Conservation (phyloP, 35 echinoderm and acorn worm genomes). For the Chiridota heheva region DNA sequence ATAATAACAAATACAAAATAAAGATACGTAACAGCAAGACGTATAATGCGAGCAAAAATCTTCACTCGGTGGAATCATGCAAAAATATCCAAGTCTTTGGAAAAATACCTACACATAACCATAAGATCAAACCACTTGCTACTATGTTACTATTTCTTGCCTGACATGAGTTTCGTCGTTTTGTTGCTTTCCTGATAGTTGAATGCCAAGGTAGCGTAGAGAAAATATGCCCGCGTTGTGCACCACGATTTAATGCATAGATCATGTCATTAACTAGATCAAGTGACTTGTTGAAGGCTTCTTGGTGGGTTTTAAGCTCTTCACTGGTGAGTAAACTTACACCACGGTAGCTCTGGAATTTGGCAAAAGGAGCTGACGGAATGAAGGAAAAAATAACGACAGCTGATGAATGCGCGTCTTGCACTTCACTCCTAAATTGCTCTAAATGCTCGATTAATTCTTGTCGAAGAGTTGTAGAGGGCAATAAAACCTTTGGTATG, state of each 20-base stretch:
- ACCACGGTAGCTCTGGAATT: conserved; percentile 12
- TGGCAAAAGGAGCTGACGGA: conserved; percentile 8
- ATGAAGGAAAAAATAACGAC: background rate
- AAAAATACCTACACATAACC: too few relatives aligned
- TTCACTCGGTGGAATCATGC: background rate
- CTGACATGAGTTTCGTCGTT: background rate
- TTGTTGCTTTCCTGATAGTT: background rate
- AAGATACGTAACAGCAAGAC: background rate
- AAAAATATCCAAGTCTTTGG: conserved; percentile 17
- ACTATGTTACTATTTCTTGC: background rate
- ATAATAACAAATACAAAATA: background rate
- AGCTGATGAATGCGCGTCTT: background rate
- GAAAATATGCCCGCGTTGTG: background rate
- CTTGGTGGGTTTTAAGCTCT: background rate
- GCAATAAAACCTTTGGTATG: background rate
- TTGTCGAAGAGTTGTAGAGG: background rate
- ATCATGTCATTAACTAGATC: background rate
- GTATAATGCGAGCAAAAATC: background rate
- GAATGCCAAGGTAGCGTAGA: background rate
- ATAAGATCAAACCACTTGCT: too few relatives aligned
- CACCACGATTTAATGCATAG: background rate
- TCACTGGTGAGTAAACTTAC: background rate
- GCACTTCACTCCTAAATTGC: background rate
- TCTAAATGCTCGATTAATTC: background rate
- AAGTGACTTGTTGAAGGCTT: background rate